A percentile compares a stretch with the other conserved stretches of the same genome.
These are phyloP conservation scores for Sialia sialis DNA, from an alignment of 2,113 vertebrate genomes.

Conservation along the genomic window DNA sequence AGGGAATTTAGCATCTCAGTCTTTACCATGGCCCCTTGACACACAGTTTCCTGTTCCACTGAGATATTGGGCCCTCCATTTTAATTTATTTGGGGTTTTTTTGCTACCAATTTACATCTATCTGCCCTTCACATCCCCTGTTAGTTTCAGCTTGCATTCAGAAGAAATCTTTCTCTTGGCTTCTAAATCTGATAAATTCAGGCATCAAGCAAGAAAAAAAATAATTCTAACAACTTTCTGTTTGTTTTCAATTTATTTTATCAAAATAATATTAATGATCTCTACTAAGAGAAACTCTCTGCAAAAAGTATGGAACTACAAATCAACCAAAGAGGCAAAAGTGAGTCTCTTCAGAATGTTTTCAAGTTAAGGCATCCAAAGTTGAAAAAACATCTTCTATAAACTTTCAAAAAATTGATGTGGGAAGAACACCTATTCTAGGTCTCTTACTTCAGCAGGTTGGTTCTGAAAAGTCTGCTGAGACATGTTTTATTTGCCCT, in stretches of 20 bases:
- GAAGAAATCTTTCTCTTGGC: background rate
- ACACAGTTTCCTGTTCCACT: background rate
- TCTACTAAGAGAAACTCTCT: background rate
- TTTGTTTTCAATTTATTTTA: background rate
- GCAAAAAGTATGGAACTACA: background rate
- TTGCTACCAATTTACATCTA: background rate
- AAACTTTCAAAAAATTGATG: background rate
- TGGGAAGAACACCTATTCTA: background rate
- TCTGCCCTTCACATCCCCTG: background rate
- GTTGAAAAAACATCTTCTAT: background rate
- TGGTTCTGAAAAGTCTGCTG: background rate
- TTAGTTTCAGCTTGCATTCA: background rate
- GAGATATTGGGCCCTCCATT: accelerated
- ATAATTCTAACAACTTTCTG: background rate
- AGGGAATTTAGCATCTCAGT: background rate
- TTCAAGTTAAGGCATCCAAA: background rate
- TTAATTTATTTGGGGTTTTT: background rate
- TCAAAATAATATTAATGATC: background rate
- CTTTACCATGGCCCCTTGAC: background rate
- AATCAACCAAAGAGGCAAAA: background rate
- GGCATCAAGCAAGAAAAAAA: background rate
- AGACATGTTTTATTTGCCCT: background rate
- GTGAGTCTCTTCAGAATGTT: background rate
- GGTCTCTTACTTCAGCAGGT: background rate
- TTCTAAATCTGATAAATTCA: background rate